A percentile compares a stretch with the other conserved stretches of the same genome.
Conservation (phyloP, 30 jellyfish, hydroid and myxozoan species). For the Hydractinia symbiolongicarpus region DNA sequence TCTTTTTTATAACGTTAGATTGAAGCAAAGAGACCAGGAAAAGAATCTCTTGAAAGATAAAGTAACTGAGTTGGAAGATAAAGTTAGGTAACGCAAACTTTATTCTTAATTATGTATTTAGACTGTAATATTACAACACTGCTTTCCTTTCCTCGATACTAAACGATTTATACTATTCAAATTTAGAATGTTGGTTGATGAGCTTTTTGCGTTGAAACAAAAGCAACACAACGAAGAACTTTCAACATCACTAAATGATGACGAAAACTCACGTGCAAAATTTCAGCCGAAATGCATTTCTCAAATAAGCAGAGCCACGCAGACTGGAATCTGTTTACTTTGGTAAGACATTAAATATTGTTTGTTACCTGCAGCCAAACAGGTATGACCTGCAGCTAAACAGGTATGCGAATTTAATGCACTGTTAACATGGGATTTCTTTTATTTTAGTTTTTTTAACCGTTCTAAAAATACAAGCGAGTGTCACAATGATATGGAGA, state of each 20-base stretch:
- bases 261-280: neutral
- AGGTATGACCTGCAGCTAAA: too few species aligned
- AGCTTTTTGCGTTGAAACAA: neutral
- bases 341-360: neutral
- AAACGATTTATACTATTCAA: neutral
- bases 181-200: conserved; percentile 14
- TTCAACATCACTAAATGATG: neutral
- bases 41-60: conserved; percentile 5
- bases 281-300: neutral
- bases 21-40: conserved; percentile 5
- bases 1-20: neutral
- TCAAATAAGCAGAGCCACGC: conserved; percentile 7
- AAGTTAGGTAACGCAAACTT: neutral
- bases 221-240: neutral
- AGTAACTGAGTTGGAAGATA: conserved; percentile 1
- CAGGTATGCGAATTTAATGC: too few species aligned
- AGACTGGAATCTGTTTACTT: conserved; percentile 1
- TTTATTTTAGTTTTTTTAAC: too few species aligned
- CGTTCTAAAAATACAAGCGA: too few species aligned
- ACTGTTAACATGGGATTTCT: too few species aligned
- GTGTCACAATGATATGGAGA: too few species aligned
- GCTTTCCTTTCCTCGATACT: neutral
- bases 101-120: neutral
- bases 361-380: too few species aligned
- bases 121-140: neutral